These are phyloP conservation scores for Gymnoscopelus microlampas DNA, from an alignment of 2,797 vertebrate genomes.

Conservation along the genomic window DNA sequence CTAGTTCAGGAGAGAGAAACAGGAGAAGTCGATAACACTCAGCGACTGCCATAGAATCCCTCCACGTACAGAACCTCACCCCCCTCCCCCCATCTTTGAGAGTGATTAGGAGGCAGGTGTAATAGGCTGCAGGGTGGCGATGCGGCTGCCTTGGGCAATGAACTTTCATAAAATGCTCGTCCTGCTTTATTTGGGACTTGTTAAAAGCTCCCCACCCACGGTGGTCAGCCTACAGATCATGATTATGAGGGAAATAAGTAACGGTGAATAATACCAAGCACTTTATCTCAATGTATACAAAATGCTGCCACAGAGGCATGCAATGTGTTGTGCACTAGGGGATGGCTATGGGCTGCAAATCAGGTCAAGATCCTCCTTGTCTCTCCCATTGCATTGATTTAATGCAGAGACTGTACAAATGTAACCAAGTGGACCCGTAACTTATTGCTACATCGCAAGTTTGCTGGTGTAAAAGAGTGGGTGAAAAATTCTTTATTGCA, in stretches of 20 bases:
- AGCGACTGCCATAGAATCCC: slow-evolving; percentile 20
- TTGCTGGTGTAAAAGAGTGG: too few species aligned
- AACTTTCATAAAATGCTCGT: slow-evolving; percentile 23
- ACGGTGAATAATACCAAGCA: slow-evolving; percentile 9
- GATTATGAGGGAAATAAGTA: slow-evolving; percentile 32
- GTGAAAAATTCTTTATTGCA: too few species aligned
- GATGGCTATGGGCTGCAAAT: too few species aligned
- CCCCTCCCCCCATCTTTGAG: slow-evolving; percentile 35
- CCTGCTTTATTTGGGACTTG: slow-evolving; percentile 26
- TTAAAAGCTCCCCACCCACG: slow-evolving; percentile 24
- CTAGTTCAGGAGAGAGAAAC: slow-evolving; percentile 27
- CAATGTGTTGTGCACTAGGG: not conserved
- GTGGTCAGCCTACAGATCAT: slow-evolving; percentile 13
- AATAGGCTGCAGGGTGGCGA: slow-evolving; percentile 26
- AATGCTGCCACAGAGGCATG: slow-evolving; percentile 6
- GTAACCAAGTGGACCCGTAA: too few species aligned
- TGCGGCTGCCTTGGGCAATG: slow-evolving; percentile 24
- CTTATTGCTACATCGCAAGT: too few species aligned
- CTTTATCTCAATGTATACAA: slow-evolving; percentile 7
- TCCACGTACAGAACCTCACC: slow-evolving; percentile 20
- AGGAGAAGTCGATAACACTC: slow-evolving; percentile 47
- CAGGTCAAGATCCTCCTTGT: too few species aligned
- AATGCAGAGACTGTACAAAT: too few species aligned
- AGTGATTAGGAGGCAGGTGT: slow-evolving; percentile 37
- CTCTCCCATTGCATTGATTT: too few species aligned